Percentiles rank a stretch among this genome's conserved stretches.
Evolutionary conservation across 2,797 vertebrate species (phyloP).

Genomic region (Fundulus diaphanus): DNA sequence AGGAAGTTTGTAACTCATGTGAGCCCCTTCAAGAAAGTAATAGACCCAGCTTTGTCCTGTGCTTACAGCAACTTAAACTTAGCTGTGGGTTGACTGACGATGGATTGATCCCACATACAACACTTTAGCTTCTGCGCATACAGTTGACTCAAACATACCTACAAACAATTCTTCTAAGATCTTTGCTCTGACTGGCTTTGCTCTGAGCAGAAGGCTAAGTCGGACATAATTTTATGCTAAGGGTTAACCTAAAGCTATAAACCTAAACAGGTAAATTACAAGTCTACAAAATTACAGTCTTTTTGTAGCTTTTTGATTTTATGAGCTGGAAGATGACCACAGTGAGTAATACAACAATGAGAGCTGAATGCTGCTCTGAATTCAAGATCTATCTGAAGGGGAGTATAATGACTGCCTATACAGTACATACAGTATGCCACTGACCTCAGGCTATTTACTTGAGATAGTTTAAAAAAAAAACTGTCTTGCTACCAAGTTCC

Average conservation of each 20-base stretch:
- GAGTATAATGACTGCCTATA: slow-evolving; percentile 33
- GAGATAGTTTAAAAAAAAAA: slow-evolving; percentile 33
- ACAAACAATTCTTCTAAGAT: slow-evolving; percentile 39
- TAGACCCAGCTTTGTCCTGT: slow-evolving; percentile 26
- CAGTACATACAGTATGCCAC: slow-evolving; percentile 11
- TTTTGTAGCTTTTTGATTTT: slow-evolving; percentile 72
- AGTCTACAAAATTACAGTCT: slow-evolving; percentile 69
- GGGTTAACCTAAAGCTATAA: slow-evolving; percentile 66
- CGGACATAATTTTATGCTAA: slow-evolving; percentile 54
- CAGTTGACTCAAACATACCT: slow-evolving; percentile 20
- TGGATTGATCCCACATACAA: slow-evolving; percentile 29
- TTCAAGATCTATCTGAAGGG: slow-evolving; percentile 35
- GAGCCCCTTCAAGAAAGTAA: background rate
- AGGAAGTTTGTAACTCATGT: slow-evolving; percentile 24
- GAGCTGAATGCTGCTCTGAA: slow-evolving; percentile 29
- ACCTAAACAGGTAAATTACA: slow-evolving; percentile 75
- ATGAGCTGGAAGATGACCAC: slow-evolving; percentile 71
- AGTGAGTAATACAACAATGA: slow-evolving; percentile 67
- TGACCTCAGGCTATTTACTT: slow-evolving; percentile 31
- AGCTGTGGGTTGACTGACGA: slow-evolving; percentile 27
- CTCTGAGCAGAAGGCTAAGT: slow-evolving; percentile 46
- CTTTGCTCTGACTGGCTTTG: slow-evolving; percentile 13
- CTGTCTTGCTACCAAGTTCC: slow-evolving; percentile 6
- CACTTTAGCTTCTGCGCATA: slow-evolving; percentile 25
- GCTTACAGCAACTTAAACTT: slow-evolving; percentile 41